Percentiles rank a stretch among this genome's conserved stretches.
Evolutionary conservation across 1,140 invertebrate genomes (phyloP).

Genomic region (Ceratina australensis): DNA sequence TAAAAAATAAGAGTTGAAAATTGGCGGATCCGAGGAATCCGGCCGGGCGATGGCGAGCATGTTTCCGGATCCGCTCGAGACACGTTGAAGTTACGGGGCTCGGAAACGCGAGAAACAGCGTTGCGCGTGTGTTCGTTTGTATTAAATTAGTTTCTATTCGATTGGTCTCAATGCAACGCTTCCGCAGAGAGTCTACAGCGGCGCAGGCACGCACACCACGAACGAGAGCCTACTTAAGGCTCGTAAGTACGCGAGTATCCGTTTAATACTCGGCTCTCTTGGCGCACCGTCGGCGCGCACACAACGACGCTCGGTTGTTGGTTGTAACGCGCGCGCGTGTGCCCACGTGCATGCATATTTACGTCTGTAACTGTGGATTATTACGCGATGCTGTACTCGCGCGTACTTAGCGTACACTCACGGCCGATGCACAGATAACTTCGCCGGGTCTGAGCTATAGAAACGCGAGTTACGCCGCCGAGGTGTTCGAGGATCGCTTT

Average conservation of each 20-base stretch:
- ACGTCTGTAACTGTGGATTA: constrained; percentile 36
- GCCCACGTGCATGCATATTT: constrained; percentile 13
- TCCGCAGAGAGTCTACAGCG: constrained; percentile 54
- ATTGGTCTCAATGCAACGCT: constrained; percentile 65
- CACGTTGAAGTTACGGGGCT: background rate
- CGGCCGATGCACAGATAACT: constrained; percentile 67
- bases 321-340: too few species aligned
- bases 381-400: constrained; percentile 50
- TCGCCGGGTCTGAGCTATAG: constrained; percentile 30
- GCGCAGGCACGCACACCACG: constrained; percentile 34
- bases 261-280: constrained; percentile 61
- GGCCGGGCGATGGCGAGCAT: background rate
- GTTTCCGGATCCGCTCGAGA: background rate
- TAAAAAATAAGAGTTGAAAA: too few species aligned
- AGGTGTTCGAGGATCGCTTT: constrained; percentile 66
- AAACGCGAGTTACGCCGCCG: constrained; percentile 61
- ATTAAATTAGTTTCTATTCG: constrained; percentile 64
- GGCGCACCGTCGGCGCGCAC: constrained; percentile 26
- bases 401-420: constrained; percentile 63
- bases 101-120: constrained; percentile 32
- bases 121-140: constrained; percentile 29
- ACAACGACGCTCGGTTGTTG: too few species aligned
- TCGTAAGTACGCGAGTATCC: constrained; percentile 58
- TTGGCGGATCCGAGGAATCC: too few species aligned
- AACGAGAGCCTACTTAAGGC: constrained; percentile 60